phyloP scores from a whole-genome alignment of 2,888 invertebrate species.

The Hoplodrina ambigua region DNA sequence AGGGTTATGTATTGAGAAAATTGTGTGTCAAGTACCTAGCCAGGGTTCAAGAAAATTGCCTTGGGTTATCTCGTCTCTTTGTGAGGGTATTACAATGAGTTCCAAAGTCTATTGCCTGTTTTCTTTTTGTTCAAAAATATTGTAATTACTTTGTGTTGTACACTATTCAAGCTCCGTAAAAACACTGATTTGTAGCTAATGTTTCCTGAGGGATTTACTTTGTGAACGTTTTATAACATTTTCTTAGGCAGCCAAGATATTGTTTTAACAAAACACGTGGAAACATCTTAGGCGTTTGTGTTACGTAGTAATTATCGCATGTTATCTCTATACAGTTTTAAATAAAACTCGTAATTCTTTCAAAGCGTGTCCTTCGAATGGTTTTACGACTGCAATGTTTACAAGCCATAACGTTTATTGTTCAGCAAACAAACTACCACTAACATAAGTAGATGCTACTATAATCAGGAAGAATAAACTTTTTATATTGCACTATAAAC shows the following conservation, averaged over 20 bases:
- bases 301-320: conserved; percentile 38
- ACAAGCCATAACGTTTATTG: conserved; percentile 59
- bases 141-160: conserved; percentile 41
- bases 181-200: conserved; percentile 38
- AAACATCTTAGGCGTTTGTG: neutral
- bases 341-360: conserved; percentile 42
- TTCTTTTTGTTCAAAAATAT: conserved; percentile 32
- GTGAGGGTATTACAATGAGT: conserved; percentile 36
- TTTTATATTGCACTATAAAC: conserved; percentile 43
- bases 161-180: conserved; percentile 22
- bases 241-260: neutral
- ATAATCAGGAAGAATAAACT: conserved; percentile 48
- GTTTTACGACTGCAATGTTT: conserved; percentile 58
- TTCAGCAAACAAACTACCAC: conserved; percentile 49
- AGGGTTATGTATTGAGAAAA: conserved; percentile 56
- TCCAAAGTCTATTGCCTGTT: conserved; percentile 29
- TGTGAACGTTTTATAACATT: conserved; percentile 1
- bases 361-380: conserved; percentile 45
- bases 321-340: conserved; percentile 45
- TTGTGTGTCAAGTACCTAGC: conserved; percentile 35
- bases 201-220: conserved; percentile 19
- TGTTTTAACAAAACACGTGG: neutral
- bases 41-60: conserved; percentile 45
- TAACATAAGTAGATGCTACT: conserved; percentile 49
- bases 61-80: conserved; percentile 45